These are phyloP conservation scores for Rhinogobius similis DNA, from an alignment of 2,113 vertebrate species.

Conservation along the genomic window DNA sequence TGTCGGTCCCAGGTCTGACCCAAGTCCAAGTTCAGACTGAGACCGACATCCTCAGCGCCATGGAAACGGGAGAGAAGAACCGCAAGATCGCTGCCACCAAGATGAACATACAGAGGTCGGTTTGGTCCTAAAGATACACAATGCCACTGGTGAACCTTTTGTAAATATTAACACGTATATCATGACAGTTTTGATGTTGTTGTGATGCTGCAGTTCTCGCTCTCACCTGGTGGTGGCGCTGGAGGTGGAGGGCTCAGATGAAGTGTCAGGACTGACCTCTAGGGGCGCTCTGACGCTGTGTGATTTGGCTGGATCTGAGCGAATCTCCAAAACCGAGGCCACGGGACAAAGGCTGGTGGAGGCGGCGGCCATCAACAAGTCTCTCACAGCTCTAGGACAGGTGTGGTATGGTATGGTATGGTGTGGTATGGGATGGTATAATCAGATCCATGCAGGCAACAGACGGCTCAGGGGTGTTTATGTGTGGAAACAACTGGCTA, in stretches of 20 bases:
- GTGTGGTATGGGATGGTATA: no score
- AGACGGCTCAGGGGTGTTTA: no score
- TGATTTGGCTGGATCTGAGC: slow-evolving; percentile 72
- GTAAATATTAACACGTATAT: not conserved
- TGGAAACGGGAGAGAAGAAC: slow-evolving; percentile 68
- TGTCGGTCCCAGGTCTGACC: slow-evolving; percentile 65
- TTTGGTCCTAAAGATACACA: not conserved
- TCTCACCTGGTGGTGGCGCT: slow-evolving; percentile 73
- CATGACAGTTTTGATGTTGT: not conserved
- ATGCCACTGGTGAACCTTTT: no score
- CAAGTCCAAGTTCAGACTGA: slow-evolving; percentile 62
- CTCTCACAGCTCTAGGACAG: slow-evolving; percentile 10
- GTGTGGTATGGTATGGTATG: no score
- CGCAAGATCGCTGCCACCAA: slow-evolving; percentile 68
- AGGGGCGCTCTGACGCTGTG: slow-evolving; percentile 66
- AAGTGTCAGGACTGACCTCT: slow-evolving; percentile 57
- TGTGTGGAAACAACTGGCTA: no score
- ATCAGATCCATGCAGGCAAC: no score
- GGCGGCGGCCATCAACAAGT: slow-evolving; percentile 69
- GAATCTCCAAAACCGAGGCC: slow-evolving; percentile 70
- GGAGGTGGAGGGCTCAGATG: slow-evolving; percentile 59
- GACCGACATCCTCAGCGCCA: slow-evolving; percentile 61
- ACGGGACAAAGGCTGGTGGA: slow-evolving; percentile 72
- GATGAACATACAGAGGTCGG: slow-evolving; percentile 70
- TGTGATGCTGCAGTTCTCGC: slow-evolving; percentile 53